Evolutionary conservation across 2,797 vertebrate genomes (phyloP), one percentile per base, ranked within the genome.

Genomic region (Hemibagrus guttatus): DNA sequence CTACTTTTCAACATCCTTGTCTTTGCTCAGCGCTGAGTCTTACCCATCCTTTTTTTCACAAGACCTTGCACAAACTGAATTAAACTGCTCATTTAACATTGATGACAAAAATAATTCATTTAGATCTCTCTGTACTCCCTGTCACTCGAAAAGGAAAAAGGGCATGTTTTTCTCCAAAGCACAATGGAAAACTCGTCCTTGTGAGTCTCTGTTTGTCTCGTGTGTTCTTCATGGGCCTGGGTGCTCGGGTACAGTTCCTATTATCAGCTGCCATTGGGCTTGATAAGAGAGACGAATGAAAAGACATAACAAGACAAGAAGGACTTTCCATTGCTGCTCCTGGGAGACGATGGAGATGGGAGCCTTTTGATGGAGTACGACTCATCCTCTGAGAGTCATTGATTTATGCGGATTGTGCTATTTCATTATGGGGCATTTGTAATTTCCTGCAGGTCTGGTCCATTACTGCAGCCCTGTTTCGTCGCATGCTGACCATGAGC

Each of bases 261-360:
- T 91, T 90, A 87, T 86, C 59, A 82, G 82, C 85, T 71, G 89
- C 87, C 88, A 85, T 78, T 84, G 56, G 87, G 83, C 56, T 64
- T 59, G 66, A 89, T 88, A 90, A 91, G 83, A 89, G 87, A 72
- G 66, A 19, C 12, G 63, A 90, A 90, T 90, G 86, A 91, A 91
- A 89, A 91, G 86, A 52, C 90, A 89, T 90, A 91, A 90, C 89
- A 88, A 88, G 86, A 90, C 80, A 35, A 91, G 88, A 86, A 91
- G 89, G 90, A 90, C 90, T 88, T 83, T 90, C 84, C 80, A 89
- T 87, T 85, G 72, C 87, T 46, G 58, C 82, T 90, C 71, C 85
- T 80, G 17, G 58, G 84, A 81, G 87, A 86, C 59, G 82, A 87
- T 87, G 86, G 56, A 81, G 85, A 89, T 83, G 72, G 87, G 69